These are phyloP conservation scores for Tursiops truncatus DNA, from an alignment of 2,113 vertebrate genomes.

Conservation along the genomic window DNA sequence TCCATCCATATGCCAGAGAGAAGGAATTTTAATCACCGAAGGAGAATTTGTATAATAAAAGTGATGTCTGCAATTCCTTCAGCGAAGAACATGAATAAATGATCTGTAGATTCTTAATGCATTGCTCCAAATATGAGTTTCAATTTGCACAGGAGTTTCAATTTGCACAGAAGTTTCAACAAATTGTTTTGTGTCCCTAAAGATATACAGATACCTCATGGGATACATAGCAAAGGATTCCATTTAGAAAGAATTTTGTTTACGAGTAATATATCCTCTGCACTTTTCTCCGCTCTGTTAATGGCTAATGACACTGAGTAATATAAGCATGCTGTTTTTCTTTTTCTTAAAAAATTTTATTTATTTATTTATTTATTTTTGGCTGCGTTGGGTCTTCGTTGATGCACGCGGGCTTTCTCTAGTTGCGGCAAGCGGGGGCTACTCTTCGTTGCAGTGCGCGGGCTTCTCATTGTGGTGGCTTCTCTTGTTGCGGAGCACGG, in stretches of 20 bases:
- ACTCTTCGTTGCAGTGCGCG: accelerated
- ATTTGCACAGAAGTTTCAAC: slow-evolving; percentile 67
- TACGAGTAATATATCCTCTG: slow-evolving; percentile 16
- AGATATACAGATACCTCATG: slow-evolving; percentile 47
- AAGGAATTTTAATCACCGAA: slow-evolving; percentile 69
- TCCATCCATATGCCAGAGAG: slow-evolving; percentile 43
- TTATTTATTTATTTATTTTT: too few species aligned
- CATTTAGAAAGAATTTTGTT: slow-evolving; percentile 55
- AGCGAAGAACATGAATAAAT: slow-evolving; percentile 45
- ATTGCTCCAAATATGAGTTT: slow-evolving; percentile 58
- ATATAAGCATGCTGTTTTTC: neutral
- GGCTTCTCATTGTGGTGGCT: too few species aligned
- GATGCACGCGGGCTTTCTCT: too few species aligned
- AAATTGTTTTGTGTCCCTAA: slow-evolving; percentile 68
- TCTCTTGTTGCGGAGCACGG: too few species aligned
- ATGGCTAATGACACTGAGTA: slow-evolving; percentile 33
- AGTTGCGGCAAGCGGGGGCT: too few species aligned
- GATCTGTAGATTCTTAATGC: slow-evolving; percentile 56
- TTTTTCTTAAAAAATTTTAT: neutral
- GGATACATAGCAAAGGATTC: slow-evolving; percentile 33
- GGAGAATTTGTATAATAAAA: slow-evolving; percentile 65
- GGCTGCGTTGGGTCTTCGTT: too few species aligned
- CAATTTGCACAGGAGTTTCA: slow-evolving; percentile 60
- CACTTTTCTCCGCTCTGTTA: slow-evolving; percentile 39
- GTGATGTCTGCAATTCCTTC: slow-evolving; percentile 49